phyloP scores from a whole-genome alignment of 2,797 vertebrate genomes.

The Sebastes hubbsi region DNA sequence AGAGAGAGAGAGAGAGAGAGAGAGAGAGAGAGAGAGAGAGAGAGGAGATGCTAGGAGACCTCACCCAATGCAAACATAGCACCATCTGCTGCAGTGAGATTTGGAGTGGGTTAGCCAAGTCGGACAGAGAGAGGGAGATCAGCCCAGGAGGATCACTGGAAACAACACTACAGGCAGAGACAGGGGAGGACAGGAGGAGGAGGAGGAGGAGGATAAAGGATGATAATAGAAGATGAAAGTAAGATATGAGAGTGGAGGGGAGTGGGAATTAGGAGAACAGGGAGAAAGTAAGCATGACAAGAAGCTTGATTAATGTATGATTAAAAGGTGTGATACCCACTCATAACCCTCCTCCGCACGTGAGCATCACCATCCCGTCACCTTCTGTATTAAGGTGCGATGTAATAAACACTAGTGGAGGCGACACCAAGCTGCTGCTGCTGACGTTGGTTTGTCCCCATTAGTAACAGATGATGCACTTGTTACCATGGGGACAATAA shows the following conservation, averaged over 20 bases:
- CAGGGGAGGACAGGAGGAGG: conserved; percentile 2
- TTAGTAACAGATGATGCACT: conserved; percentile 47
- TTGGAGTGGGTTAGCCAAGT: conserved; percentile 67
- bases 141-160: conserved; percentile 50
- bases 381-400: conserved; percentile 6
- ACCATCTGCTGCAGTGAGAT: conserved; percentile 82
- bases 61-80: conserved; percentile 78
- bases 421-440: conserved; percentile 28
- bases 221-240: conserved; percentile 6
- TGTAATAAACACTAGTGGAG: background rate
- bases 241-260: background rate
- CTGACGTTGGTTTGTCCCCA: conserved; percentile 18
- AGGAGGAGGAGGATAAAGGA: background rate
- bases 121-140: conserved; percentile 48
- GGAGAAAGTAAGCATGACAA: conserved; percentile 6
- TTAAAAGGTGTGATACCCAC: conserved; percentile 52
- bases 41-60: conserved; percentile 83
- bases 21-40: conserved; percentile 28
- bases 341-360: conserved; percentile 9
- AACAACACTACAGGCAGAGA: conserved; percentile 31
- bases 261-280: background rate
- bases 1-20: conserved; percentile 33
- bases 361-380: background rate
- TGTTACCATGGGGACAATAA: conserved; percentile 60
- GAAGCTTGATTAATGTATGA: conserved; percentile 48